Percentiles rank a stretch among this genome's conserved stretches.
phyloP scores from a whole-genome alignment of 2,888 invertebrate species.

The Nemoura dubitans region DNA sequence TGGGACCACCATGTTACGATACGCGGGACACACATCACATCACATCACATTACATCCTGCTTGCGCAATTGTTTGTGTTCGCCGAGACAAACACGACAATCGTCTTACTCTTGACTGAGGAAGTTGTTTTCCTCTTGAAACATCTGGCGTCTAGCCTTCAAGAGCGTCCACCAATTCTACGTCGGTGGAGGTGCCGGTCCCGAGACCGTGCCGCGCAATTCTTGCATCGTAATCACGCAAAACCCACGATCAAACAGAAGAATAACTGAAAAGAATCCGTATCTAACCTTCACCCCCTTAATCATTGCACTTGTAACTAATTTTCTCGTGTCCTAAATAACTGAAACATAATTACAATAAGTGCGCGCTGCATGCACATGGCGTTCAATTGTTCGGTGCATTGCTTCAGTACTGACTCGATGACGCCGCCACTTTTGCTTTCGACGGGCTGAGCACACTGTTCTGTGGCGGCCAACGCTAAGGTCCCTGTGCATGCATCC shows the following conservation, averaged over 20 bases:
- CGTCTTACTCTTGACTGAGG: not conserved
- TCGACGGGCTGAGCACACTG: not conserved
- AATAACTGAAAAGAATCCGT: not conserved
- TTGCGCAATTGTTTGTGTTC: not conserved
- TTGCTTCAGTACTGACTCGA: not conserved
- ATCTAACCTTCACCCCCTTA: constrained; percentile 23
- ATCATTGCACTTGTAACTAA: constrained; percentile 16
- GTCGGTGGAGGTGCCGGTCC: not conserved
- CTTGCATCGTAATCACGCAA: not conserved
- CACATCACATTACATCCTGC: not conserved
- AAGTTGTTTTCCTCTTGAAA: not conserved
- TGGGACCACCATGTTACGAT: too few species aligned
- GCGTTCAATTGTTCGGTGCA: not conserved
- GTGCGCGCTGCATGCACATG: not conserved
- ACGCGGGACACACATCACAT: too few species aligned
- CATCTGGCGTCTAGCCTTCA: too few species aligned
- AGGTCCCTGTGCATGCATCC: not conserved
- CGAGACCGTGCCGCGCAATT: not conserved
- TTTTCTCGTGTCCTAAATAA: constrained; percentile 15
- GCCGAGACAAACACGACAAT: not conserved
- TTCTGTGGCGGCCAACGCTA: not conserved
- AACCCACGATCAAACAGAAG: not conserved
- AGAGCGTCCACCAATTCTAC: not conserved
- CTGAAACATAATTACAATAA: not conserved
- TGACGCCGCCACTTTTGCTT: not conserved